Conservation (phyloP, 2,888 invertebrate species). For the Spodoptera exigua region DNA sequence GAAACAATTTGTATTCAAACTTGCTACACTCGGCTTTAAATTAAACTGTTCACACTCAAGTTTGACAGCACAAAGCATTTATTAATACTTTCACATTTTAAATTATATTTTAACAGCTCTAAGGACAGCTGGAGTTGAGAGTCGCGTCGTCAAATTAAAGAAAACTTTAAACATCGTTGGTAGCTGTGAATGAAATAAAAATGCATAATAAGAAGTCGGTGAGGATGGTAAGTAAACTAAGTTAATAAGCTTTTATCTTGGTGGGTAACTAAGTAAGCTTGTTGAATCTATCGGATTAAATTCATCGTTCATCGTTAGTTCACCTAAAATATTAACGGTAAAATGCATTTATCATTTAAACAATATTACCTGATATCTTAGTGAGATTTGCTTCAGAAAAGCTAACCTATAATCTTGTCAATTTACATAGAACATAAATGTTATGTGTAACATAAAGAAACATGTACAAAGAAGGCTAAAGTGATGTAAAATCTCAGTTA, state of each 20-base stretch:
- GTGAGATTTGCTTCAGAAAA: no score
- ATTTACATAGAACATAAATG: background rate
- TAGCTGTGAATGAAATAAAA: constrained; percentile 16
- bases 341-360: constrained; percentile 1
- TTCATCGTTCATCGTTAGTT: background rate
- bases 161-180: constrained; percentile 21
- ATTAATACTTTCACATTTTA: constrained; percentile 33
- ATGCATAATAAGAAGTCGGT: constrained; percentile 7
- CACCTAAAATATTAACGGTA: constrained; percentile 1
- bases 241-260: constrained; percentile 33
- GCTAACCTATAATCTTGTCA: no score
- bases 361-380: no score
- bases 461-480: background rate
- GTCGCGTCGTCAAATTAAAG: constrained; percentile 15
- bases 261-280: constrained; percentile 4
- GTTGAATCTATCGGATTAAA: constrained; percentile 22
- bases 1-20: constrained; percentile 65
- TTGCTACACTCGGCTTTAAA: constrained; percentile 49
- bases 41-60: constrained; percentile 51
- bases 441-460: background rate
- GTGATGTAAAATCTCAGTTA: constrained; percentile 7
- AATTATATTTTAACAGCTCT: constrained; percentile 38
- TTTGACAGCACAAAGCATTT: constrained; percentile 45
- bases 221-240: constrained; percentile 24
- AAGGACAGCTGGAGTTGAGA: constrained; percentile 12